Evolutionary conservation across 2,113 vertebrate species (phyloP).

Genomic region (Clarias batrachus): DNA sequence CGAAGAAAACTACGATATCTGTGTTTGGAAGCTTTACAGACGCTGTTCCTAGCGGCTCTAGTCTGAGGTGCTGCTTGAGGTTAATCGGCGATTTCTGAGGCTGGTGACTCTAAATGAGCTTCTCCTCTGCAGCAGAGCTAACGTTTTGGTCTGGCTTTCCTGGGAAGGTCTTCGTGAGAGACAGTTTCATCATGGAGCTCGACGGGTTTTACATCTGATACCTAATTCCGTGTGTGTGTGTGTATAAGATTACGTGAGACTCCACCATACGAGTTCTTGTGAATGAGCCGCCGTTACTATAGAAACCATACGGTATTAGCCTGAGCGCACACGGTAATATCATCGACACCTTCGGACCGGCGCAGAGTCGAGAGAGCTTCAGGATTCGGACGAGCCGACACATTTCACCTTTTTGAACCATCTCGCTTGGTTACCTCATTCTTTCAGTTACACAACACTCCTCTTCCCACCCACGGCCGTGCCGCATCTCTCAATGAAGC

Average conservation of each 20-base stretch:
- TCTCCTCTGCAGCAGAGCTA: too few relatives aligned
- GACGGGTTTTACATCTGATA: too few relatives aligned
- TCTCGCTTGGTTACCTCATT: conserved; percentile 8
- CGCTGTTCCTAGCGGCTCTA: too few relatives aligned
- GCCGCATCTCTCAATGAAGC: conserved; percentile 48
- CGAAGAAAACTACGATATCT: neutral
- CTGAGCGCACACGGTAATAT: neutral
- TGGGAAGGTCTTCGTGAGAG: too few relatives aligned
- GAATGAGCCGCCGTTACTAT: neutral
- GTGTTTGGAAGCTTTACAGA: too few relatives aligned
- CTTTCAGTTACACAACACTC: conserved; percentile 44
- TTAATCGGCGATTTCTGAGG: too few relatives aligned
- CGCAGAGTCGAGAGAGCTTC: neutral
- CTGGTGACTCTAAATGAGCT: too few relatives aligned
- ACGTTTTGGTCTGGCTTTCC: too few relatives aligned
- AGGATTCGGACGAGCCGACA: neutral
- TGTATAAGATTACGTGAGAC: neutral
- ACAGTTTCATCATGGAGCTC: too few relatives aligned
- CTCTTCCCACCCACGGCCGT: conserved; percentile 43
- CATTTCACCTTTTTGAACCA: neutral
- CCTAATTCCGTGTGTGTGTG: too few relatives aligned
- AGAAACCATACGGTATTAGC: neutral
- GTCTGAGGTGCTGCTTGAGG: too few relatives aligned
- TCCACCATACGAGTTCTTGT: too few relatives aligned
- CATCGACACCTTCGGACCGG: neutral